Conservation (phyloP, 2,113 vertebrate species). For the Cephalopholis sonnerati region DNA sequence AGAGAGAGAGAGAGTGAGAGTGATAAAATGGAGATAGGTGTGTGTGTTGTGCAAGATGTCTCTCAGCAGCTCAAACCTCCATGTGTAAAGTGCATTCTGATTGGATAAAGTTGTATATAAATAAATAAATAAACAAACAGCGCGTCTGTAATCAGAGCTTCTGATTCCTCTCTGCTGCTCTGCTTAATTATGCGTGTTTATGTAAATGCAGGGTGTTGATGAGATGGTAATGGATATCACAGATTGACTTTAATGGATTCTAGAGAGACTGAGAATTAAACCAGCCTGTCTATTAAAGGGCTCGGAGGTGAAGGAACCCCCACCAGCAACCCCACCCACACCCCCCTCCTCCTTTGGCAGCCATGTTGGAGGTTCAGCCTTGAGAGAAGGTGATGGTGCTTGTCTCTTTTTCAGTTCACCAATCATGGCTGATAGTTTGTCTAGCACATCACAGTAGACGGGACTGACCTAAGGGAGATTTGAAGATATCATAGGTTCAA, state of each 20-base stretch:
- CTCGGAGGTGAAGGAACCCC: constrained; percentile 58
- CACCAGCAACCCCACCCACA: neutral
- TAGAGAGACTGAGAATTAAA: constrained; percentile 71
- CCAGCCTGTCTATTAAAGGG: constrained; percentile 70
- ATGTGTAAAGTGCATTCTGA: constrained; percentile 34
- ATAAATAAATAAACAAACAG: constrained; percentile 63
- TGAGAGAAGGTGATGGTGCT: neutral
- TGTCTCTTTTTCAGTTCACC: constrained; percentile 3
- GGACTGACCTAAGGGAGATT: neutral
- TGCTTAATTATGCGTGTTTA: constrained; percentile 79
- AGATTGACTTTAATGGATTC: constrained; percentile 79
- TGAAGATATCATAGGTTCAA: neutral
- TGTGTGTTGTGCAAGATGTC: neutral
- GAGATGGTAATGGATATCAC: constrained; percentile 75
- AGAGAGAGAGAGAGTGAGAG: neutral
- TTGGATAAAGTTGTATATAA: constrained; percentile 52
- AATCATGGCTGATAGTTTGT: neutral
- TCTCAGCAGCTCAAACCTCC: constrained; percentile 31
- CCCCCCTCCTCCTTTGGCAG: neutral
- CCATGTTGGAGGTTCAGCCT: constrained; percentile 29
- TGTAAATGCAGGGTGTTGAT: constrained; percentile 74
- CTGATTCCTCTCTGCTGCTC: constrained; percentile 61
- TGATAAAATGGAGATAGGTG: constrained; percentile 33
- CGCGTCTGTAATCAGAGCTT: constrained; percentile 55
- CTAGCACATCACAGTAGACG: neutral